phyloP scores from a whole-genome alignment of 2,888 invertebrate species.

The Didymodactylos carnosus region DNA sequence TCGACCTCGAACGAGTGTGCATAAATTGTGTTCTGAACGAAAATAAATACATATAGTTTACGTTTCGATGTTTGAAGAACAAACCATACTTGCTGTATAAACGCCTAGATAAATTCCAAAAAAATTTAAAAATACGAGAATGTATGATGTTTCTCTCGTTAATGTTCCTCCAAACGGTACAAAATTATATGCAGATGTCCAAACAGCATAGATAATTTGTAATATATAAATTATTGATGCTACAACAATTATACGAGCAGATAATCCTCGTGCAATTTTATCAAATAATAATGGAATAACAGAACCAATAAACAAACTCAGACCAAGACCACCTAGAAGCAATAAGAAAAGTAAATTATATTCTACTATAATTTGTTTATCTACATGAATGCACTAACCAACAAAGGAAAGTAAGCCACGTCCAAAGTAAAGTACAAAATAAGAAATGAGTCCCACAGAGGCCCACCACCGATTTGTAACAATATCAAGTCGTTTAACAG shows the following conservation, averaged over 20 bases:
- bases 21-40: slow-evolving; percentile 18
- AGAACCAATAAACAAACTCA: slow-evolving; percentile 27
- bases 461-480: slow-evolving; percentile 21
- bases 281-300: slow-evolving; percentile 29
- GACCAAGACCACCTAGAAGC: slow-evolving; percentile 25
- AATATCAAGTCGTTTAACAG: background rate
- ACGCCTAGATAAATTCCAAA: slow-evolving; percentile 17
- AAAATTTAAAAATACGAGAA: slow-evolving; percentile 17
- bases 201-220: slow-evolving; percentile 30
- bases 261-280: slow-evolving; percentile 22
- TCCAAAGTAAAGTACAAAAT: slow-evolving; percentile 23
- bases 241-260: slow-evolving; percentile 23
- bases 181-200: slow-evolving; percentile 35
- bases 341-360: background rate
- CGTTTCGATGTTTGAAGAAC: background rate
- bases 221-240: slow-evolving; percentile 24
- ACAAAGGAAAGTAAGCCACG: slow-evolving; percentile 25
- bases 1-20: background rate
- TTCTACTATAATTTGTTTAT: background rate
- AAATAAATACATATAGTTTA: slow-evolving; percentile 18
- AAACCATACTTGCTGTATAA: background rate
- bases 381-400: slow-evolving; percentile 19
- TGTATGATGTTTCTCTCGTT: slow-evolving; percentile 25
- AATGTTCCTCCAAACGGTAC: slow-evolving; percentile 32
- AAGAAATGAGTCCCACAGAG: slow-evolving; percentile 20